phyloP scores from a whole-genome alignment of 2,888 invertebrate genomes.

The Phorcus lineatus region DNA sequence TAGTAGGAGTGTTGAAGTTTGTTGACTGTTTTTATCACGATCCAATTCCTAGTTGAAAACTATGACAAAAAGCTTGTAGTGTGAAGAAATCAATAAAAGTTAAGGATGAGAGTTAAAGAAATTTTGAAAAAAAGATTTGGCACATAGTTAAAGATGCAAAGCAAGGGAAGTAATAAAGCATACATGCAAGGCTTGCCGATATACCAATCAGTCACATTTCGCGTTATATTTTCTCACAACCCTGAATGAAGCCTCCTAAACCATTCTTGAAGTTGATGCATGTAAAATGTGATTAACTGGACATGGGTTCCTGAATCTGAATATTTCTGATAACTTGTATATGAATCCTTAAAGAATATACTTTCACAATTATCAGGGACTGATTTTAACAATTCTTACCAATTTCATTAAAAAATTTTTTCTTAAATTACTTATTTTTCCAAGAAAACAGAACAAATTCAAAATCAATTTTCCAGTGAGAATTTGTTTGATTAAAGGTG shows the following conservation, averaged over 20 bases:
- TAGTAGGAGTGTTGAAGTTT: no score
- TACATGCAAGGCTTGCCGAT: not conserved
- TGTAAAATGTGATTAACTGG: not conserved
- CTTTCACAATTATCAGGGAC: no score
- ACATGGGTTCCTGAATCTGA: not conserved
- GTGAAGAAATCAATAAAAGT: not conserved
- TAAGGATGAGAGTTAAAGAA: not conserved
- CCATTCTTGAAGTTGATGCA: not conserved
- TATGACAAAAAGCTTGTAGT: not conserved
- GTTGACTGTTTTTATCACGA: no score
- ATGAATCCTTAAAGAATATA: no score
- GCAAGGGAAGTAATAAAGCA: not conserved
- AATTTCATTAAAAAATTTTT: no score
- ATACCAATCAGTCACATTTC: no score
- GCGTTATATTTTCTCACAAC: not conserved
- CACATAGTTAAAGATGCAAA: not conserved
- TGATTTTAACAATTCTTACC: no score
- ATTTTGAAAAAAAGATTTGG: not conserved
- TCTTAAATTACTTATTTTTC: no score
- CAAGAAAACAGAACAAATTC: no score
- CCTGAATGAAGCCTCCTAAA: constrained; percentile 16
- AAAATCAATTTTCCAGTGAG: no score
- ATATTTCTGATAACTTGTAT: not conserved
- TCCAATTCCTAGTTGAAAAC: no score
- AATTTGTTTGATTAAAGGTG: no score